These are phyloP conservation scores for Dyspetes luteomarginatus DNA, from an alignment of 2,888 invertebrate species.

Conservation along the genomic window DNA sequence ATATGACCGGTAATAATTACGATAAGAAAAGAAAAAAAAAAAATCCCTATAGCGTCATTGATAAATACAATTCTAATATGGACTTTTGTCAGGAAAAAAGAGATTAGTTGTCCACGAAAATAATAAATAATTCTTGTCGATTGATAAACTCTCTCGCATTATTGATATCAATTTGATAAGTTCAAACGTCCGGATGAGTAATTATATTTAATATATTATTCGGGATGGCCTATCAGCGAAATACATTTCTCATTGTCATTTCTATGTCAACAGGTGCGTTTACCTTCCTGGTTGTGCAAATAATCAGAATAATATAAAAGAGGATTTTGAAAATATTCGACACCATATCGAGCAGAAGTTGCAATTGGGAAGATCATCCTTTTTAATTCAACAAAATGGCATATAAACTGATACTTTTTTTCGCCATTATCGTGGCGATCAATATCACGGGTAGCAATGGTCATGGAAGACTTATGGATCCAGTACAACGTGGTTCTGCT, in stretches of 20 bases:
- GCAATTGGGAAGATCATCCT: not conserved
- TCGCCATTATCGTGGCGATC: constrained; percentile 32
- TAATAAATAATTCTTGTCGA: not conserved
- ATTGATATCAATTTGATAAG: not conserved
- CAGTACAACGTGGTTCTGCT: constrained; percentile 65
- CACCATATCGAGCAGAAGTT: not conserved
- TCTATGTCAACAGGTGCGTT: too few relatives aligned
- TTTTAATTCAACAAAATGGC: constrained; percentile 38
- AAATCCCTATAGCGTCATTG: not conserved
- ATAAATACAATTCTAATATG: not conserved
- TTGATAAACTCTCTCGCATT: not conserved
- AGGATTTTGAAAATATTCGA: not conserved
- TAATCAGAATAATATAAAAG: not conserved
- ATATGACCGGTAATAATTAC: not conserved
- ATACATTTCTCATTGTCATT: not conserved
- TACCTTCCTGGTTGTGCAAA: too few relatives aligned
- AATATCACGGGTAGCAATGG: constrained; percentile 42
- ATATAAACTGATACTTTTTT: constrained; percentile 26
- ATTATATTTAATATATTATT: not conserved
- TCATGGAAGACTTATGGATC: constrained; percentile 66
- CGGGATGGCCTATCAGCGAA: too few relatives aligned
- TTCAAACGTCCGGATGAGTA: not conserved
- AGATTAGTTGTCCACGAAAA: not conserved
- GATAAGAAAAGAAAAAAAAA: not conserved
- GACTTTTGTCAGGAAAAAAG: not conserved